phyloP scores from a whole-genome alignment of 2,888 invertebrate species.

The Ecdyonurus torrentis region DNA sequence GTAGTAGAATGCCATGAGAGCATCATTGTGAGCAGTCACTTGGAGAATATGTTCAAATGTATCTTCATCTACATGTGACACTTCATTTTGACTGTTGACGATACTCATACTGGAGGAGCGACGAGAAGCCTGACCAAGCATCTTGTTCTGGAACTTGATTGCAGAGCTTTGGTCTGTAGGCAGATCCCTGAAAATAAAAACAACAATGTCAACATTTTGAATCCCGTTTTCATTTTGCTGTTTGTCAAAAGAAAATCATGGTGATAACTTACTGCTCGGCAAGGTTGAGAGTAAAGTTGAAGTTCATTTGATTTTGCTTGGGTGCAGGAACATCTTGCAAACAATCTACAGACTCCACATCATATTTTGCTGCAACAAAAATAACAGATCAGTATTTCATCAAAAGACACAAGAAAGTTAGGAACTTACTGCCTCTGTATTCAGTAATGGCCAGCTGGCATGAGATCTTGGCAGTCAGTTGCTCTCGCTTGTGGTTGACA shows the following conservation, averaged over 20 bases:
- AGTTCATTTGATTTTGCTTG: conserved; percentile 36
- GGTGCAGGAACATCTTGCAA: conserved; percentile 12
- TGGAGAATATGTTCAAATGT: conserved; percentile 37
- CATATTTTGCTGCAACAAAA: conserved; percentile 11
- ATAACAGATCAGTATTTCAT: neutral
- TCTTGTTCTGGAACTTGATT: conserved; percentile 9
- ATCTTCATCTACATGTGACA: conserved; percentile 25
- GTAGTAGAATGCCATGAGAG: conserved; percentile 81
- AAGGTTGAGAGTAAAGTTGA: conserved; percentile 41
- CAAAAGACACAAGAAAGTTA: neutral
- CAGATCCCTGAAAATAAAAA: conserved; percentile 9
- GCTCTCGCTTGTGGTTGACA: conserved; percentile 24
- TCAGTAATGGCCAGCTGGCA: conserved; percentile 50
- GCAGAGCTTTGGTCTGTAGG: conserved; percentile 6
- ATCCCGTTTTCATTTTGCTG: no score
- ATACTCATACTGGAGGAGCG: conserved; percentile 6
- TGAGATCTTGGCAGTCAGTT: conserved; percentile 34
- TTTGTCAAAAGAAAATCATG: neutral
- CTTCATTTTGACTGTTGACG: conserved; percentile 10
- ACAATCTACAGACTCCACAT: conserved; percentile 16
- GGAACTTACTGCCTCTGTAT: conserved; percentile 31
- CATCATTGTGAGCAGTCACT: conserved; percentile 72
- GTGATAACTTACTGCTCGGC: conserved; percentile 36
- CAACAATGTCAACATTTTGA: no score
- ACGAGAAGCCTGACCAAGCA: conserved; percentile 8